Conservation (phyloP, 2,888 invertebrate species). For the Copidosoma aretas region DNA sequence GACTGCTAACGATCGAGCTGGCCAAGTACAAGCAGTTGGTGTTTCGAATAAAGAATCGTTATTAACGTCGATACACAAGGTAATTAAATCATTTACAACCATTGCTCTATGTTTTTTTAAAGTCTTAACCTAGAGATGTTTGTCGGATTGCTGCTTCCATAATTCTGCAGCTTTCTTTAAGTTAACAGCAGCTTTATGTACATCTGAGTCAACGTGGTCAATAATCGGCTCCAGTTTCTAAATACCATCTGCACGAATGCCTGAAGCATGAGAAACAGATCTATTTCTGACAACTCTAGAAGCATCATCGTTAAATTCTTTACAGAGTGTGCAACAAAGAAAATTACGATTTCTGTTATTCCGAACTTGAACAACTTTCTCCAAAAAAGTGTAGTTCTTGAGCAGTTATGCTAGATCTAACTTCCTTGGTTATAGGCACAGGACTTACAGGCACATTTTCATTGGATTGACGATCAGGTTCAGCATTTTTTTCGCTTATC, state of each 20-base stretch:
- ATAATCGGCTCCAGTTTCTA: conserved; percentile 9
- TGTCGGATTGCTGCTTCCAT: conserved; percentile 17
- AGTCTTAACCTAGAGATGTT: conserved; percentile 11
- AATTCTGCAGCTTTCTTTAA: conserved; percentile 9
- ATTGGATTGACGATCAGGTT: too few species aligned
- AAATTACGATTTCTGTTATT: conserved; percentile 13
- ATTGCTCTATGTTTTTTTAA: conserved; percentile 12
- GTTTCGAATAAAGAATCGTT: conserved; percentile 12
- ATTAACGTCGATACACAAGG: conserved; percentile 5
- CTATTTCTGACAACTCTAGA: conserved; percentile 6
- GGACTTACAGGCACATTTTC: too few species aligned
- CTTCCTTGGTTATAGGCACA: neutral
- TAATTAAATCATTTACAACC: conserved; percentile 16
- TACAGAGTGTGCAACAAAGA: neutral
- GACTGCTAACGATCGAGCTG: conserved; percentile 9
- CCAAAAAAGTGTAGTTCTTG: neutral
- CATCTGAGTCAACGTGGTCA: conserved; percentile 1
- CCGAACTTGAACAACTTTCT: conserved; percentile 4
- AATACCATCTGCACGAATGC: conserved; percentile 9
- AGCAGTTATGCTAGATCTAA: neutral
- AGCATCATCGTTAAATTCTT: conserved; percentile 7
- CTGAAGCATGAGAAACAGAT: conserved; percentile 5
- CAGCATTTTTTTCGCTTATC: too few species aligned
- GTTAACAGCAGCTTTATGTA: conserved; percentile 3
- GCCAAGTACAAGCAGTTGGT: conserved; percentile 13